These are phyloP conservation scores for Cranoglanis bouderius DNA, from an alignment of 2,113 vertebrate genomes.

Conservation along the genomic window DNA sequence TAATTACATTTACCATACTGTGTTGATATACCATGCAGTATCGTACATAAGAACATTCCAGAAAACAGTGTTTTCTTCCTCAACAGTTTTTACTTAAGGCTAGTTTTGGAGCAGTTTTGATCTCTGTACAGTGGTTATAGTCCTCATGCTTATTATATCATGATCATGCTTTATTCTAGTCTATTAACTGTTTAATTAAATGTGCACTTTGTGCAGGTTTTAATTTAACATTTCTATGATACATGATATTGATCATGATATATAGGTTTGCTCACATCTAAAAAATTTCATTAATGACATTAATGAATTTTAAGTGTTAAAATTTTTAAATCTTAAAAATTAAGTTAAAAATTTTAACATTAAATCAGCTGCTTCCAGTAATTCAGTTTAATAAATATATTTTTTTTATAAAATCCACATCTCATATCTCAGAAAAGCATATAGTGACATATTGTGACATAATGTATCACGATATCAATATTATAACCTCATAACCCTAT, in stretches of 20 bases:
- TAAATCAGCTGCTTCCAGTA: background rate
- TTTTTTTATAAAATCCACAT: background rate
- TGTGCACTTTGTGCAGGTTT: background rate
- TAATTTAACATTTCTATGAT: background rate
- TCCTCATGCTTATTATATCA: background rate
- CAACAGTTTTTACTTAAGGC: background rate
- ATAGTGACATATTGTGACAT: background rate
- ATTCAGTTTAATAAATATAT: background rate
- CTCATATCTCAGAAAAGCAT: background rate
- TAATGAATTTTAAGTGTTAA: background rate
- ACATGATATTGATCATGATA: background rate
- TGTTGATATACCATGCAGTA: background rate
- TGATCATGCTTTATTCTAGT: background rate
- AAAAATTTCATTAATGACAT: background rate
- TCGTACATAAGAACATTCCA: background rate
- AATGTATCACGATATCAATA: background rate
- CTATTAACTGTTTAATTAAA: background rate
- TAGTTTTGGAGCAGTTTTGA: background rate
- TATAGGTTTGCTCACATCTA: background rate
- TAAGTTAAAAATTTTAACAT: background rate
- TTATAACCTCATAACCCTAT: no score
- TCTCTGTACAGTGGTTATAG: background rate
- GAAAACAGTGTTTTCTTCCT: background rate
- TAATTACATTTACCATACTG: background rate
- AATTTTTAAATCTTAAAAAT: no score